Evolutionary conservation across 2,797 vertebrate genomes (phyloP).

Genomic region (Momotus momota): DNA sequence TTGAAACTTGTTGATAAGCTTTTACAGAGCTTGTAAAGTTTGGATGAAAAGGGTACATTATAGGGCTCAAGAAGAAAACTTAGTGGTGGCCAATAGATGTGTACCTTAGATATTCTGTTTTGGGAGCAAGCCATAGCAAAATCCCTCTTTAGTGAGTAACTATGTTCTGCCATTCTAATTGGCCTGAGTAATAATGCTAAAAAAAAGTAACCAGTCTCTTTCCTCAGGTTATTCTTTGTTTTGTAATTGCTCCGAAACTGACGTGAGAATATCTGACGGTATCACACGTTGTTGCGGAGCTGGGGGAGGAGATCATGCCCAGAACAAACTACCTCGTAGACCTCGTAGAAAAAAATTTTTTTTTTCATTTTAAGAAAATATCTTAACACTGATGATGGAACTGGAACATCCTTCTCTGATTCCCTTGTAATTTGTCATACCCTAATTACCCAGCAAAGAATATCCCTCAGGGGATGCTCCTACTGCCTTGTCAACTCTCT

Average conservation of each 20-base stretch:
- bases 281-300: background rate
- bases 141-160: background rate
- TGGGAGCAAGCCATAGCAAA: background rate
- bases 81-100: background rate
- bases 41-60: background rate
- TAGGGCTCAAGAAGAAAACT: background rate
- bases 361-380: background rate
- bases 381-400: background rate
- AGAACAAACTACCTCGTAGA: background rate
- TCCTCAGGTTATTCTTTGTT: background rate
- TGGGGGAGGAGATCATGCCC: background rate
- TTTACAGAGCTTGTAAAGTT: background rate
- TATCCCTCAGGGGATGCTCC: background rate
- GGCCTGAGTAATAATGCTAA: background rate
- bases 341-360: too few relatives aligned
- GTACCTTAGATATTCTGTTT: background rate
- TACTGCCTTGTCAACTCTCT: background rate
- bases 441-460: background rate
- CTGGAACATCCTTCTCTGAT: background rate
- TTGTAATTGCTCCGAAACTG: background rate
- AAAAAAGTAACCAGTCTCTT: background rate
- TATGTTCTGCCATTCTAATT: background rate
- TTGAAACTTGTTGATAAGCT: background rate
- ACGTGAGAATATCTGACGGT: background rate
- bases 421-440: background rate